Conservation (phyloP, 2,797 vertebrate genomes). For the Apogon talboti region DNA sequence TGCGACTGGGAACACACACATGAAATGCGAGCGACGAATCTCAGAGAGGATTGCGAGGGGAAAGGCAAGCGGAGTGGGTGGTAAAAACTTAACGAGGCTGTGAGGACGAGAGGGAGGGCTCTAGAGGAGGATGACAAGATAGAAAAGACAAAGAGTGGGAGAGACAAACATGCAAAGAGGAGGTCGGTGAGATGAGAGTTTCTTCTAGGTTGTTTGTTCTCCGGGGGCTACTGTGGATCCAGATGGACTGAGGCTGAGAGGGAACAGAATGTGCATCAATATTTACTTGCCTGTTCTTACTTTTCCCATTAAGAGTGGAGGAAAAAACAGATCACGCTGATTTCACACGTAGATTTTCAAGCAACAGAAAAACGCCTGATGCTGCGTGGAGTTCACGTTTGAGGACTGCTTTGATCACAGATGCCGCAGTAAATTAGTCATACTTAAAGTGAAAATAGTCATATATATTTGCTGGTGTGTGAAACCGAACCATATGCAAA, state of each 20-base stretch:
- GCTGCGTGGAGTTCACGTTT: not conserved
- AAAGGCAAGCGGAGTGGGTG: constrained; percentile 10
- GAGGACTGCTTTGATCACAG: constrained; percentile 21
- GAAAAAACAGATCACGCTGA: not conserved
- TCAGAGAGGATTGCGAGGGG: constrained; percentile 25
- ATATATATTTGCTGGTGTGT: not conserved
- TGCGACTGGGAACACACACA: constrained; percentile 51
- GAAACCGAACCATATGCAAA: not conserved
- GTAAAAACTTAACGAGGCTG: constrained; percentile 42
- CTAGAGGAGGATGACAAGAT: not conserved
- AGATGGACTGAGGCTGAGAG: constrained; percentile 63
- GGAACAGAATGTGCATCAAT: constrained; percentile 68
- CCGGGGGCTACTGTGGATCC: constrained; percentile 62
- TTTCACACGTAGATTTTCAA: constrained; percentile 5
- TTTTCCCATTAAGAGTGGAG: constrained; percentile 19
- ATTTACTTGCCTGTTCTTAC: constrained; percentile 56
- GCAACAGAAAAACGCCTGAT: not conserved
- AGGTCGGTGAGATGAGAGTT: constrained; percentile 34
- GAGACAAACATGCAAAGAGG: constrained; percentile 7
- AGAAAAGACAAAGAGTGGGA: not conserved
- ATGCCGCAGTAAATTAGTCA: constrained; percentile 9
- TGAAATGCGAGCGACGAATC: constrained; percentile 49
- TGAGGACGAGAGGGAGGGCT: not conserved
- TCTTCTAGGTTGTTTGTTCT: constrained; percentile 64
- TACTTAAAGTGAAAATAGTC: not conserved